A percentile compares a stretch with the other conserved stretches of the same genome.
Conservation (phyloP, 2,113 vertebrate genomes). For the Rhagologus leucostigma region DNA sequence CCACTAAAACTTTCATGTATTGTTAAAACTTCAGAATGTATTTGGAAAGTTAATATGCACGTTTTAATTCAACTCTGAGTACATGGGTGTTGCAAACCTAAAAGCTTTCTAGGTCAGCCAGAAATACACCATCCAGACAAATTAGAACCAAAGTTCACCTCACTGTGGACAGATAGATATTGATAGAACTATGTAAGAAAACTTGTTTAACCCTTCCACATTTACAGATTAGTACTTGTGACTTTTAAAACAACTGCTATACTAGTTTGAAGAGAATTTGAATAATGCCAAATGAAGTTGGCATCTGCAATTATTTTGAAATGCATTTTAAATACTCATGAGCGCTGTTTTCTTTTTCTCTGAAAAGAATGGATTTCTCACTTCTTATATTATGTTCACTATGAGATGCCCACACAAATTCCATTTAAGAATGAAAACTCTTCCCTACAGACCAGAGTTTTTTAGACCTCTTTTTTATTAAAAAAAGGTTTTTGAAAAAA, state of each 20-base stretch:
- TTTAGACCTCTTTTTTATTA: not conserved
- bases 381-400: not conserved
- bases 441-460: not conserved
- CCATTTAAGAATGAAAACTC: not conserved
- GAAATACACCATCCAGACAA: not conserved
- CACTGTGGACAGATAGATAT: not conserved
- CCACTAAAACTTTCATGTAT: not conserved
- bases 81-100: not conserved
- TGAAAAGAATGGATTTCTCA: not conserved
- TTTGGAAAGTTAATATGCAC: not conserved
- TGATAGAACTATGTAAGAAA: not conserved
- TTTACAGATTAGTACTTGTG: not conserved
- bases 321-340: not conserved
- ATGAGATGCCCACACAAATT: not conserved
- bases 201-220: not conserved
- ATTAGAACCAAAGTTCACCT: not conserved
- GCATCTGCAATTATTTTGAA: not conserved
- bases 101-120: not conserved
- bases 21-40: not conserved
- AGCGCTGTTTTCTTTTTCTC: not conserved
- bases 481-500: not conserved
- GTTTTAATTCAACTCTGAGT: not conserved
- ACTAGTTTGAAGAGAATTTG: not conserved
- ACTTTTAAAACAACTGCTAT: not conserved
- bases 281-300: not conserved